phyloP scores from a whole-genome alignment of 2,888 invertebrate species.

The Dynastes tityus region DNA sequence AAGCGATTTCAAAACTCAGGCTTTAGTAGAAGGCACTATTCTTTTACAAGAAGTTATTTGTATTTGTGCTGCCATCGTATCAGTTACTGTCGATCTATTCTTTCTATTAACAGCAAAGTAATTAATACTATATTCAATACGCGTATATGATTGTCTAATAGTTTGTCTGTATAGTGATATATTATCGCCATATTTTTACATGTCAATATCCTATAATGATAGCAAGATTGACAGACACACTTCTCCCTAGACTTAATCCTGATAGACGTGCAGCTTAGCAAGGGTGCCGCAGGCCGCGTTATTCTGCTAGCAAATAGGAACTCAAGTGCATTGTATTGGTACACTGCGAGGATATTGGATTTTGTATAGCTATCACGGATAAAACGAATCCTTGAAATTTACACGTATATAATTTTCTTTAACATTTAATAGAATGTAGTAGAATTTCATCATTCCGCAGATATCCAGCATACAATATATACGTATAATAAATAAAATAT shows the following conservation, averaged over 20 bases:
- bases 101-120: too few relatives aligned
- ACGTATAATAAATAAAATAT: too few relatives aligned
- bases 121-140: neutral
- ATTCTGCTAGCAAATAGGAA: slow-evolving; percentile 51
- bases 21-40: too few relatives aligned
- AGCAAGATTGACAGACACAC: slow-evolving; percentile 55
- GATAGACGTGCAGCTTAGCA: slow-evolving; percentile 57
- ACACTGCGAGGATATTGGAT: slow-evolving; percentile 49
- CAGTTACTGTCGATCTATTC: too few relatives aligned
- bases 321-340: slow-evolving; percentile 48
- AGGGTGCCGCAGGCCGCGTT: slow-evolving; percentile 53
- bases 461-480: neutral
- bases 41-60: too few relatives aligned
- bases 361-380: slow-evolving; percentile 36
- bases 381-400: slow-evolving; percentile 53
- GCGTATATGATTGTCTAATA: slow-evolving; percentile 57
- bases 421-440: neutral
- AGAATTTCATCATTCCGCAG: neutral
- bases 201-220: slow-evolving; percentile 59
- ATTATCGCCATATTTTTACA: slow-evolving; percentile 64
- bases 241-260: slow-evolving; percentile 57
- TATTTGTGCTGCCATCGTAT: too few relatives aligned
- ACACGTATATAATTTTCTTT: slow-evolving; percentile 35
- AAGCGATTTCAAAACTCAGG: too few relatives aligned
- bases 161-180: slow-evolving; percentile 56